Base-by-base conservation (phyloP, 2,113 vertebrate genomes). In the Dermatemys mawii region DNA sequence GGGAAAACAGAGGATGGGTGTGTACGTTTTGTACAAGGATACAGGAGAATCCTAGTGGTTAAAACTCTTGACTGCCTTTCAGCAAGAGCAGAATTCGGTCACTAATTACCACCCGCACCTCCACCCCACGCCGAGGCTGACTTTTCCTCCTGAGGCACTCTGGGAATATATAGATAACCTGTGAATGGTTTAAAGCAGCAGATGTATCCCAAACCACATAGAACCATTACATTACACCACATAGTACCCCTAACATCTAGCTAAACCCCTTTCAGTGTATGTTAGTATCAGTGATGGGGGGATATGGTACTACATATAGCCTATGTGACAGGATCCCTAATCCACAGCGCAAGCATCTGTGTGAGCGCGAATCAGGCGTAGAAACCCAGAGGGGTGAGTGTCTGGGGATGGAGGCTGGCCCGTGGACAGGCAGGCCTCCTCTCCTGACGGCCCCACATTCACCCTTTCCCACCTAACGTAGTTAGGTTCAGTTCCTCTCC, bases 71-170 rank as follows among this genome's bases (percentile, higher is more conserved):
- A 55, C 54, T 55, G 24, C 26, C 6, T 78, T 81, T 29, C 11
- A 50, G 63, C 49, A 27, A 81, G 60, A 38, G 21, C 9, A 88
- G 35, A 81, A 84, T 50, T 35, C 21, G 0, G 0, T 9, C 8
- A 22, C 38, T 79, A 4, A 2, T 8, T 48, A 8, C 79, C 22
- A 29, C 3, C 48, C 8, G 8, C n/a, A n/a, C n/a, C n/a, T n/a
- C n/a, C n/a, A n/a, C n/a, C n/a, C n/a, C n/a, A n/a, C n/a, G n/a
- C n/a, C n/a, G 11, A 27, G 2, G 12, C 21, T 41, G 26, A 57
- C 55, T 57, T 57, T 57, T 79, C 53, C n/a, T 35, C 38, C 51
- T 13, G 27, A 67, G 73, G 46, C 60, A 60, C 26, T 89, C 46
- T 38, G 27, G 73, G 27, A 4, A n/a, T 13, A 32, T 50, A 29